These are phyloP conservation scores for Abrostola tripartita DNA, from an alignment of 2,888 invertebrate genomes.

Conservation along the genomic window DNA sequence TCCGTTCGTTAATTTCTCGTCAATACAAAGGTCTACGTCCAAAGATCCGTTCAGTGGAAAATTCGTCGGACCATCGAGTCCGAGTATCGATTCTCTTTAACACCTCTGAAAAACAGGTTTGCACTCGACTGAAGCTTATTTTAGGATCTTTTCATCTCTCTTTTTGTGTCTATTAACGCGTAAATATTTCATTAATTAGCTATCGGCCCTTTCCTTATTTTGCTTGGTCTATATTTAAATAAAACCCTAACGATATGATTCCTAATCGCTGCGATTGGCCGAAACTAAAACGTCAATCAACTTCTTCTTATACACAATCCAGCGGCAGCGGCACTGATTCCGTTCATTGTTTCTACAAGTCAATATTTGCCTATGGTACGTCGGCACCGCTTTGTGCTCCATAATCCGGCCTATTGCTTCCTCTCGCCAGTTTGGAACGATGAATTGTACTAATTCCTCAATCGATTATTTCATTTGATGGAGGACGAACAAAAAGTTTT, in stretches of 20 bases:
- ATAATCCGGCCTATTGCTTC: slow-evolving; percentile 82
- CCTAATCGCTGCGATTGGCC: slow-evolving; percentile 39
- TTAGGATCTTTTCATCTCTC: slow-evolving; percentile 86
- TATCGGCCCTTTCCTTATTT: slow-evolving; percentile 52
- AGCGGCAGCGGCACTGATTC: slow-evolving; percentile 64
- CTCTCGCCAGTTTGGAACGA: slow-evolving; percentile 78
- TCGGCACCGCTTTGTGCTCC: slow-evolving; percentile 81
- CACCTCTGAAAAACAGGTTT: slow-evolving; percentile 87
- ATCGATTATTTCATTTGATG: slow-evolving; percentile 83
- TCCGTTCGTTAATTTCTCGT: slow-evolving; percentile 82
- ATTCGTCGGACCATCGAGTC: slow-evolving; percentile 86
- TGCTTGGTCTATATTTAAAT: slow-evolving; percentile 48
- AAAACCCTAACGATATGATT: slow-evolving; percentile 26
- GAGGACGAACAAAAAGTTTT: slow-evolving; percentile 75
- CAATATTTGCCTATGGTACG: slow-evolving; percentile 86
- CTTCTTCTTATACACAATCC: slow-evolving; percentile 71
- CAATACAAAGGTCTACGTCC: slow-evolving; percentile 84
- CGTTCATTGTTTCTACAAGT: slow-evolving; percentile 84
- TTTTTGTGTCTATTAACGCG: slow-evolving; percentile 80
- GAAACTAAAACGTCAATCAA: slow-evolving; percentile 75
- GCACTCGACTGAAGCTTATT: slow-evolving; percentile 85
- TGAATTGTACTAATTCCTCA: slow-evolving; percentile 85
- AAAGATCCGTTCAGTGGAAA: slow-evolving; percentile 86
- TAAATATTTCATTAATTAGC: slow-evolving; percentile 69
- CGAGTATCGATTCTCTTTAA: slow-evolving; percentile 83